Evolutionary conservation across 2,888 invertebrate species (phyloP).

Genomic region (Flabesymbios commensalis): DNA sequence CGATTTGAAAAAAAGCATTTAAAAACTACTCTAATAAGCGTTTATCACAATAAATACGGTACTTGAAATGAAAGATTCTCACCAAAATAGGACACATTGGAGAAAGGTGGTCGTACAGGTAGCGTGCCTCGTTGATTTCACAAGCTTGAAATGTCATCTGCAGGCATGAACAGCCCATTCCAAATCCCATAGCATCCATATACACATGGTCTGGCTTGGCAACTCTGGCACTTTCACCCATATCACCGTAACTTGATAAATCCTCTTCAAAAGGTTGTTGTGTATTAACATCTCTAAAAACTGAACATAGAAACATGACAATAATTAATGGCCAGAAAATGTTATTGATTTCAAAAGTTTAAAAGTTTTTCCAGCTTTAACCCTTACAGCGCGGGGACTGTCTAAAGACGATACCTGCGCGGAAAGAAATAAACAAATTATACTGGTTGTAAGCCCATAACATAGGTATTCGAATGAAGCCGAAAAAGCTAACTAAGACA

Average conservation of each 20-base stretch:
- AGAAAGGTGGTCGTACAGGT: conserved; percentile 70
- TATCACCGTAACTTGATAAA: conserved; percentile 66
- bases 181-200: conserved; percentile 99
- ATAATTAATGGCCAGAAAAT: neutral
- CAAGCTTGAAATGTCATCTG: conserved; percentile 74
- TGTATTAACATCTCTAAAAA: conserved; percentile 87
- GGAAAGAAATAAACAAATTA: too few species aligned
- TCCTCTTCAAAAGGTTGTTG: conserved; percentile 69
- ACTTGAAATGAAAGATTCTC: neutral
- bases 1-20: too few species aligned
- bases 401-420: too few species aligned
- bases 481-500: too few species aligned
- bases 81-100: conserved; percentile 30
- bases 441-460: too few species aligned
- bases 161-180: conserved; percentile 98
- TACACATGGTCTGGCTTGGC: conserved; percentile 90
- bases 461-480: too few species aligned
- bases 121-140: conserved; percentile 89
- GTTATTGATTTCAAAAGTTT: conserved; percentile 8
- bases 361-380: too few species aligned
- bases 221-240: conserved; percentile 67
- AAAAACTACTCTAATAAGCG: neutral
- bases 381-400: too few species aligned
- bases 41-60: neutral
- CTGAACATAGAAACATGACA: conserved; percentile 64